These are phyloP conservation scores for Hypotaenidia philippensis DNA, from an alignment of 2,797 vertebrate species.

Conservation along the genomic window DNA sequence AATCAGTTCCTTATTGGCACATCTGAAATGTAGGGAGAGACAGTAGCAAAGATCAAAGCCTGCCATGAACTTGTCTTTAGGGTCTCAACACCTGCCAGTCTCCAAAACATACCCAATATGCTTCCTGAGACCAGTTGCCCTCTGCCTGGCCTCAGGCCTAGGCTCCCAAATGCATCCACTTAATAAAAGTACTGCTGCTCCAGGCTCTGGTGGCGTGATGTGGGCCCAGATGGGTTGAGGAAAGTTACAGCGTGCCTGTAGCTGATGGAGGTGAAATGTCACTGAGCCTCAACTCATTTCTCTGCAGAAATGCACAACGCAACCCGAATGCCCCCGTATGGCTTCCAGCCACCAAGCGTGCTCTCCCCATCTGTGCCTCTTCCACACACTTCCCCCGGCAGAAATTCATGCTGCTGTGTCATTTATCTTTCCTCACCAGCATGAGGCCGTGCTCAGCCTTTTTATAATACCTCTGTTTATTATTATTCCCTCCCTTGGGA, in stretches of 20 bases:
- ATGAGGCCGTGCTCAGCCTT: not conserved
- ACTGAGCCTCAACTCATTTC: too few relatives aligned
- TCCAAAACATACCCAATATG: too few relatives aligned
- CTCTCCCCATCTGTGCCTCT: not conserved
- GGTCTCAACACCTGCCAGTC: not conserved
- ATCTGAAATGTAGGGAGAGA: not conserved
- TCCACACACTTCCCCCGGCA: not conserved
- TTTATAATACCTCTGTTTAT: not conserved
- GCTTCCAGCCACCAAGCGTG: not conserved
- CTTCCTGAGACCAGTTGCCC: accelerated
- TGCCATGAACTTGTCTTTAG: not conserved
- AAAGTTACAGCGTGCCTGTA: not conserved
- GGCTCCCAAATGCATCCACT: too few relatives aligned
- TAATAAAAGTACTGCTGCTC: accelerated
- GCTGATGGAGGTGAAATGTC: not conserved
- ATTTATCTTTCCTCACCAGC: not conserved
- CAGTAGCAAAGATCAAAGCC: not conserved
- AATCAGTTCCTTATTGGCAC: not conserved
- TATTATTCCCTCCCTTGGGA: not conserved
- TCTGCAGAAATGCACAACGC: accelerated
- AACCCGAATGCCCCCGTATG: not conserved
- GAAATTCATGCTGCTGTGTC: not conserved
- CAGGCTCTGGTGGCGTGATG: not conserved
- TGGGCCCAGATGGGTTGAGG: not conserved
- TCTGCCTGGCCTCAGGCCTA: not conserved